Evolutionary conservation across 23 tunicate genomes (phyloP).

Genomic region (Oikopleura dioica): DNA sequence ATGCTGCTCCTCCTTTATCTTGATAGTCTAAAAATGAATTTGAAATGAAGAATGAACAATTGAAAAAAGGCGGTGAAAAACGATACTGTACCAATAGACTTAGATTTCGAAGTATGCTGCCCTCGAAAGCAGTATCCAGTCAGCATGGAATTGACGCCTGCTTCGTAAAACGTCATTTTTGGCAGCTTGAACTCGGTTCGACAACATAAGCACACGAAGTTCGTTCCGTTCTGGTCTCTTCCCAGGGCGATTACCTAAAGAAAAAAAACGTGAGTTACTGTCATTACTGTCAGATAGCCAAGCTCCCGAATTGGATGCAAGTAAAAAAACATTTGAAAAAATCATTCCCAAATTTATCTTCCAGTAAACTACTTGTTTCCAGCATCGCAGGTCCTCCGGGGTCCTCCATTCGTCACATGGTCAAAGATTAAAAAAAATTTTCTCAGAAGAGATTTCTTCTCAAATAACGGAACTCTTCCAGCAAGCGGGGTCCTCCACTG

Average conservation of each 20-base stretch:
- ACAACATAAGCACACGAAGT: slow-evolving; percentile 85
- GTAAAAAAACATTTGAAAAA: too few relatives aligned
- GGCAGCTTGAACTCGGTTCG: slow-evolving; percentile 53
- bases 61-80: not conserved
- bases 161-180: slow-evolving; percentile 98
- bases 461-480: too few relatives aligned
- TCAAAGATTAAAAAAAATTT: too few relatives aligned
- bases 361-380: too few relatives aligned
- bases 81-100: slow-evolving; percentile 2
- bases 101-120: slow-evolving; percentile 65
- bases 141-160: slow-evolving; percentile 55
- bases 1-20: slow-evolving; percentile 44
- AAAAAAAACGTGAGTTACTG: too few relatives aligned
- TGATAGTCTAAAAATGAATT: slow-evolving; percentile 27
- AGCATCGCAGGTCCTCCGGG: too few relatives aligned
- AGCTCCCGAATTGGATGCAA: too few relatives aligned
- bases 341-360: too few relatives aligned
- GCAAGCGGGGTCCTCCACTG: too few relatives aligned
- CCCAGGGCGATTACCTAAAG: slow-evolving; percentile 15
- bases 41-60: not conserved
- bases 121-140: slow-evolving; percentile 98
- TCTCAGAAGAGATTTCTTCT: too few relatives aligned
- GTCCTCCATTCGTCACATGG: too few relatives aligned
- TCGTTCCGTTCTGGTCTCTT: slow-evolving; percentile 64
- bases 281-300: too few relatives aligned